phyloP scores from a whole-genome alignment of 2,113 vertebrate species.

The Chaenocephalus aceratus region DNA sequence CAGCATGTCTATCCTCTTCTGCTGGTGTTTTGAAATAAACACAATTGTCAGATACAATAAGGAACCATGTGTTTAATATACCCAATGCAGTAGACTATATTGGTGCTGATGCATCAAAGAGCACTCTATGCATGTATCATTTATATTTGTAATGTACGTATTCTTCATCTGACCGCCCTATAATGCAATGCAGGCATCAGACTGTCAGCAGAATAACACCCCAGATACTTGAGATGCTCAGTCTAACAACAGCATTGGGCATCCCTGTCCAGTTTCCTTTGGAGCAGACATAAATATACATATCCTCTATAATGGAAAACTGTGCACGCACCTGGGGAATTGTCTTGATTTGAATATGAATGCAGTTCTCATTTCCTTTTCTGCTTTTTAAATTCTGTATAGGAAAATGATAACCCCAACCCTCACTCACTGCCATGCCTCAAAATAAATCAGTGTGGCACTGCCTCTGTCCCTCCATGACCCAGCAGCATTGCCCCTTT shows the following conservation, averaged over 20 bases:
- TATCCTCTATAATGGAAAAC: conserved; percentile 67
- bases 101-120: not conserved
- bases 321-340: conserved; percentile 29
- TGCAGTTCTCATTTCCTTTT: conserved; percentile 61
- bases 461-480: conserved; percentile 29
- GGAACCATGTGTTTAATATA: not conserved
- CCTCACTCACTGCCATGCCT: conserved; percentile 14
- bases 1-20: not conserved
- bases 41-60: not conserved
- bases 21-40: not conserved
- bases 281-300: conserved; percentile 58
- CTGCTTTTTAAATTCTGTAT: conserved; percentile 56
- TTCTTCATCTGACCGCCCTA: not conserved
- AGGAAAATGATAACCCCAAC: conserved; percentile 58
- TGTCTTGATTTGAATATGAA: conserved; percentile 73
- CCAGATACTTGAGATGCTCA: conserved; percentile 1
- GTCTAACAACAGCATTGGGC: conserved; percentile 31
- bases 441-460: conserved; percentile 46
- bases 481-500: conserved; percentile 9
- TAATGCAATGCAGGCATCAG: conserved; percentile 19
- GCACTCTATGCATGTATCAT: not conserved
- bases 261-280: conserved; percentile 49
- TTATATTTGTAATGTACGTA: not conserved
- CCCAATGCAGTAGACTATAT: not conserved
- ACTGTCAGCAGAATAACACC: conserved; percentile 36